Evolutionary conservation across 1,140 invertebrate genomes (phyloP), one percentile per base, ranked within the genome.

Genomic region (Andricus grossulariae): DNA sequence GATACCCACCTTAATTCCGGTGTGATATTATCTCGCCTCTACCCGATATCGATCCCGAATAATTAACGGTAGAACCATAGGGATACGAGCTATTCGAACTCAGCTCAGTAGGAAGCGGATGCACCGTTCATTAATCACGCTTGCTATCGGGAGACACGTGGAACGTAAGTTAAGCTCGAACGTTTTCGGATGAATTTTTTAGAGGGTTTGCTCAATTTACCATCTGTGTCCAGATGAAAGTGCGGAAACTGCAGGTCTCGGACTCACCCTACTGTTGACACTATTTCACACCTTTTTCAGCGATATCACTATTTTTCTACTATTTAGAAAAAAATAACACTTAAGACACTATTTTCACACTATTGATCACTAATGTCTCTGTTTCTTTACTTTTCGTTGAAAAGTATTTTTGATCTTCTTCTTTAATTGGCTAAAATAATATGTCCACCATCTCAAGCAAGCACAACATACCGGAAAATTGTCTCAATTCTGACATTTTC

Each of bases 11-110:
- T 60, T 60, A 32, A 60, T 60, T 60, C 57, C 57, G 57, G 57
- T 60, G 21, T 60, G 57, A 60, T 60, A 60, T 60, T 19, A 60
- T 60, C 57, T 60, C 57, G 21, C 21, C 25, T 60, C 57, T 60
- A 32, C 25, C 57, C 57, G 21, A 15, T 54, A 73, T 73, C 32
- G 72, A 54, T 76, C 49, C 50, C 15, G 49, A 74, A 55, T 83
- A 83, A 83, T 83, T 82, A 83, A 73, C 82, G 81, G 81, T 73
- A 82, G 78, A 83, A 83, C 75, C 74, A 72, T 74, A 76, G 60
- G 75, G 75, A 79, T 78, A 84, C 77, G 51, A 77, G 76, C 75
- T 76, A 83, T 83, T 83, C 72, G 79, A 79, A 73, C 78, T 78
- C 72, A 71, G 70, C 21, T 74, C 52, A 25, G 71, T 57, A 73